These are phyloP conservation scores for Cancer borealis DNA, from an alignment of 2,888 invertebrate species.

Conservation along the genomic window DNA sequence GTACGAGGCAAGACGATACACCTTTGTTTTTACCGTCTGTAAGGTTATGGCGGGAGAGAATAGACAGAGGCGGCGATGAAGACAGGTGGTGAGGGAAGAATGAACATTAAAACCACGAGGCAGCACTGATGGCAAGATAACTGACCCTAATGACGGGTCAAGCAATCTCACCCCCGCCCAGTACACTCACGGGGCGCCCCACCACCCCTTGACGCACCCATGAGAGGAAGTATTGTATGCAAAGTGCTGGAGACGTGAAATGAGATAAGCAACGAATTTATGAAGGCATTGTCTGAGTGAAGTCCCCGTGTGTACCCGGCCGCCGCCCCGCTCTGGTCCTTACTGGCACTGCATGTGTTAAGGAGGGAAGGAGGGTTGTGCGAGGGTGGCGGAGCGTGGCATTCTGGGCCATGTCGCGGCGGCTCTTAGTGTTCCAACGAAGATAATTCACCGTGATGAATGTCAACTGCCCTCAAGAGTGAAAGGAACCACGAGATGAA, in stretches of 20 bases:
- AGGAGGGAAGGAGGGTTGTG: background rate
- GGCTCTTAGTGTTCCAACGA: background rate
- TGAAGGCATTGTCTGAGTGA: conserved; percentile 18
- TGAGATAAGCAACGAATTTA: conserved; percentile 49
- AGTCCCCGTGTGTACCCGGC: background rate
- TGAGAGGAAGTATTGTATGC: conserved; percentile 51
- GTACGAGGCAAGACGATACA: background rate
- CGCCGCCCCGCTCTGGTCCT: background rate
- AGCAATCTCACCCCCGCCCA: background rate
- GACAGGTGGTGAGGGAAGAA: background rate
- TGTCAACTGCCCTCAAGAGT: background rate
- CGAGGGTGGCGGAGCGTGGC: background rate
- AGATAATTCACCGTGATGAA: background rate
- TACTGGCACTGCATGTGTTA: background rate
- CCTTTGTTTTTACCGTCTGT: background rate
- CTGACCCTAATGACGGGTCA: background rate
- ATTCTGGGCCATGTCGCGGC: background rate
- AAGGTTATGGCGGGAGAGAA: background rate
- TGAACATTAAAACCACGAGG: background rate
- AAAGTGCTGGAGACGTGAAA: conserved; percentile 34
- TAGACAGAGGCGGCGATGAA: background rate
- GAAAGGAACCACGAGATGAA: background rate
- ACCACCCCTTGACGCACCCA: background rate
- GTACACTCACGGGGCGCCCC: background rate
- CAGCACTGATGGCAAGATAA: background rate